Base-by-base conservation (phyloP, 1,140 invertebrate genomes). In the Nylanderia fulva region DNA sequence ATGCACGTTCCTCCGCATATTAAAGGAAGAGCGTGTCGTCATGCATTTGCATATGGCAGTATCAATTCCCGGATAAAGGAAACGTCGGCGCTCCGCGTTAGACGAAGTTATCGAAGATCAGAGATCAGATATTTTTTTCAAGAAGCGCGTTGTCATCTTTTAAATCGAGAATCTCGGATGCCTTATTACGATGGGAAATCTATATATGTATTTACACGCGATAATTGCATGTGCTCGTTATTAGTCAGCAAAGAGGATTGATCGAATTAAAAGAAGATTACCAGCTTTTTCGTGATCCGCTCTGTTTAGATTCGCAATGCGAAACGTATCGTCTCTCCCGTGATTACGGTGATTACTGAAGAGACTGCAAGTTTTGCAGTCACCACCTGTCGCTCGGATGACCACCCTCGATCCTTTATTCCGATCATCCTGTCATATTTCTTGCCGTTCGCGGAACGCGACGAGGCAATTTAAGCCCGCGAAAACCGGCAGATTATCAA, bases 361-460 rank as follows among this genome's bases (percentile, higher is more conserved):
- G 52, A 92, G 84, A 88, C 77, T 72, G 82, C 79, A 71, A 52
- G 74, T 92, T 92, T 92, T 91, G 86, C 86, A 64, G 36, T 72
- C 87, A 69, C 87, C 91, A 92, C 91, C 90, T 92, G 92, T 92
- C 90, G 88, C 84, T 88, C 88, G 89, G 45, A 33, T 66, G 84
- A 88, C 71, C 89, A 86, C 87, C 83, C 85, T 90, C 91, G 87
- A 90, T 90, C 86, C 88, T 91, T 91, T 91, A 92, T 89, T 91
- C 87, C 88, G 90, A 91, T 92, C 89, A 88, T 87, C 86, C 69
- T 90, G 91, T 92, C 90, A 91, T 91, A 91, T 91, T 92, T 92
- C 91, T 92, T 92, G 79, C 84, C 60, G 63, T 63, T 63, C 85
- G 72, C 85, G 36, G 60, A 88, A 27, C 86, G 82, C 89, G 89